phyloP scores from a whole-genome alignment of 2,888 invertebrate species.

The Nemotelus pantherinus region DNA sequence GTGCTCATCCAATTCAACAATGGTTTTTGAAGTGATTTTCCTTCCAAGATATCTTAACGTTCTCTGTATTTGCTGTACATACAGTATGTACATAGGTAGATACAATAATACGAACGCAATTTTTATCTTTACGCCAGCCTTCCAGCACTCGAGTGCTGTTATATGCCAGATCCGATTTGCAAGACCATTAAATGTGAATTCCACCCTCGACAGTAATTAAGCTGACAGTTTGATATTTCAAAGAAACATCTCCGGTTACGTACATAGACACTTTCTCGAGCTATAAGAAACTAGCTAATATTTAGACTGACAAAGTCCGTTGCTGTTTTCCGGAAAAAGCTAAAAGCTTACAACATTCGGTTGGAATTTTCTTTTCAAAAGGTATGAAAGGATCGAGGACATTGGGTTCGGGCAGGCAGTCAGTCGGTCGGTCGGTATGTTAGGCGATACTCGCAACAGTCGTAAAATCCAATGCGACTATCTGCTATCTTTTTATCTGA shows the following conservation, averaged over 20 bases:
- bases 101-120: too few relatives aligned
- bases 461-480: background rate
- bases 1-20: too few relatives aligned
- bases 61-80: too few relatives aligned
- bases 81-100: too few relatives aligned
- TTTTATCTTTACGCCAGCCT: too few relatives aligned
- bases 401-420: too few relatives aligned
- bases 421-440: too few relatives aligned
- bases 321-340: background rate
- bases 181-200: slow-evolving; percentile 21
- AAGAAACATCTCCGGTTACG: slow-evolving; percentile 22
- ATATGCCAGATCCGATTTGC: background rate
- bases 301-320: background rate
- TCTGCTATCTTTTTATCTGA: background rate
- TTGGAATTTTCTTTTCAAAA: background rate
- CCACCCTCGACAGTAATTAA: slow-evolving; percentile 29
- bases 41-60: too few relatives aligned
- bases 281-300: background rate
- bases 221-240: slow-evolving; percentile 30
- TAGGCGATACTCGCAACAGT: background rate
- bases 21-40: too few relatives aligned
- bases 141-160: background rate
- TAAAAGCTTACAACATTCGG: background rate
- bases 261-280: background rate
- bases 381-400: background rate